These are phyloP conservation scores for Chauna torquata DNA, from an alignment of 2,113 vertebrate species.

Conservation along the genomic window DNA sequence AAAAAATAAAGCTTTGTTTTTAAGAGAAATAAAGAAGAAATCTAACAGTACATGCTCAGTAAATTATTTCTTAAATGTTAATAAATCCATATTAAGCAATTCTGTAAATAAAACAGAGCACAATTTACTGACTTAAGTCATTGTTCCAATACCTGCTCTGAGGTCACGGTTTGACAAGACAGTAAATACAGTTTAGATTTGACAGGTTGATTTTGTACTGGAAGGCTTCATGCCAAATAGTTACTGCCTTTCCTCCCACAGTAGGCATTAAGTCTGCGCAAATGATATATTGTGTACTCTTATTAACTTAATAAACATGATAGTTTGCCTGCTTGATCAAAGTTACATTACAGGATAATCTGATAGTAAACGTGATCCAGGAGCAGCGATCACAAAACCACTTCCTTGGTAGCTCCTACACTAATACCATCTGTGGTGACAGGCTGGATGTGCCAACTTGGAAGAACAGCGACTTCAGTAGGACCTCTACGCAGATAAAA, in stretches of 20 bases:
- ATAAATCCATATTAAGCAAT: not conserved
- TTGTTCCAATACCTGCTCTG: not conserved
- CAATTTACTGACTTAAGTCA: not conserved
- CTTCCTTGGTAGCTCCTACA: not conserved
- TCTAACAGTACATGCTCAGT: not conserved
- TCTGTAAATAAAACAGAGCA: not conserved
- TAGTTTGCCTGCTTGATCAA: constrained; percentile 15
- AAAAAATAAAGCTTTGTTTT: not conserved
- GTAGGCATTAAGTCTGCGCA: not conserved
- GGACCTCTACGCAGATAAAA: not conserved
- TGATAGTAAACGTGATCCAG: constrained; percentile 4
- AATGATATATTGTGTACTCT: not conserved
- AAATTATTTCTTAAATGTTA: not conserved
- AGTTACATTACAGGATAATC: constrained; percentile 24
- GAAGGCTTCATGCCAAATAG: constrained; percentile 9
- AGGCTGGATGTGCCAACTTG: not conserved
- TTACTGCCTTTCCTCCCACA: not conserved
- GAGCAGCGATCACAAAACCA: constrained; percentile 16
- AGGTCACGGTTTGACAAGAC: constrained; percentile 7
- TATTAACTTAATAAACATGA: constrained; percentile 37
- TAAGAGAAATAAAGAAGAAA: not conserved
- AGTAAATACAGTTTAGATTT: not conserved
- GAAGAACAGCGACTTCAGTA: not conserved
- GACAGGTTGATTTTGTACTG: not conserved
- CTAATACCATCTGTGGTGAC: not conserved